These are phyloP conservation scores for Aphaenogaster rudis DNA, from an alignment of 1,140 invertebrate species.

Conservation along the genomic window DNA sequence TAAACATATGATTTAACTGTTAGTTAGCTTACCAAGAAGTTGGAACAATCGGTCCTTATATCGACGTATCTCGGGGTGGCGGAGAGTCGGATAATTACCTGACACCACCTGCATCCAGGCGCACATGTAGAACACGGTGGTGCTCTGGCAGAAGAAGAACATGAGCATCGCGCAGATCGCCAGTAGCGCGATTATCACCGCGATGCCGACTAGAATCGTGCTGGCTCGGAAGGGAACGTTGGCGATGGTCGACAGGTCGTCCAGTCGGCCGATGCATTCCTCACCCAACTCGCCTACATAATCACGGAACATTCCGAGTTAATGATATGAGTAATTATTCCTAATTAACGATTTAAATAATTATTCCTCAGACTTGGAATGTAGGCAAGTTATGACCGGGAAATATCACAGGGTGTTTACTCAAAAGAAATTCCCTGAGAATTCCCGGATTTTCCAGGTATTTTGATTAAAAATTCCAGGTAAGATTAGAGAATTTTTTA, in stretches of 20 bases:
- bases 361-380: neutral
- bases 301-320: neutral
- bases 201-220: conserved; percentile 95
- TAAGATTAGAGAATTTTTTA: no score
- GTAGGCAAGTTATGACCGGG: neutral
- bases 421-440: no score
- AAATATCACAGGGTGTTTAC: neutral
- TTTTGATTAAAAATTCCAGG: no score
- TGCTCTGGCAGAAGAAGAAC: conserved; percentile 98
- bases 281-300: conserved; percentile 89
- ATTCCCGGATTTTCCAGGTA: no score
- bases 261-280: conserved; percentile 93
- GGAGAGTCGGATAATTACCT: conserved; percentile 89
- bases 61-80: neutral
- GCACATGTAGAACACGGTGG: conserved; percentile 96
- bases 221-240: conserved; percentile 94
- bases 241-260: conserved; percentile 94
- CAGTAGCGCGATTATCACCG: conserved; percentile 94
- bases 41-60: no score
- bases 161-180: conserved; percentile 96
- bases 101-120: conserved; percentile 97
- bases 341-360: neutral
- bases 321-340: neutral
- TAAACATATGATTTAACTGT: no score
- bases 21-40: no score